Conservation (phyloP, 2,113 vertebrate species). For the Patagioenas fasciata region DNA sequence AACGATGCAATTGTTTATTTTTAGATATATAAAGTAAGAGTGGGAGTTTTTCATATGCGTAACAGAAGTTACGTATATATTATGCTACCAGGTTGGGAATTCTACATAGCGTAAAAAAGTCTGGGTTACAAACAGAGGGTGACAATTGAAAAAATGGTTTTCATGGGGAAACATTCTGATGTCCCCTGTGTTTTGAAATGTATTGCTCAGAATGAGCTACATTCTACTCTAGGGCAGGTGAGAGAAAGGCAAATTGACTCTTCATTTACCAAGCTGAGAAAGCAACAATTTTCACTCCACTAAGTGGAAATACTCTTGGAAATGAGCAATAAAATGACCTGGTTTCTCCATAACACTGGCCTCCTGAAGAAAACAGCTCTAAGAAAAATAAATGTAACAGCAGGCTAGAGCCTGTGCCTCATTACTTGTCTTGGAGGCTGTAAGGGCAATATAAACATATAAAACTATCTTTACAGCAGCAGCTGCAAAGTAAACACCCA, state of each 20-base stretch:
- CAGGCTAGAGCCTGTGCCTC: neutral
- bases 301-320: neutral
- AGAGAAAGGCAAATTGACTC: neutral
- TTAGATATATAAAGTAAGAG: neutral
- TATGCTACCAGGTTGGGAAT: slow-evolving; percentile 11
- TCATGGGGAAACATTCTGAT: neutral
- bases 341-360: neutral
- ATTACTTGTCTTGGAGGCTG: neutral
- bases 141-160: neutral
- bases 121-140: neutral
- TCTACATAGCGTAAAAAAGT: neutral
- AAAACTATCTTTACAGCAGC: slow-evolving; percentile 27
- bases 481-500: slow-evolving; percentile 2
- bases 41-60: neutral
- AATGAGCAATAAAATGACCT: neutral
- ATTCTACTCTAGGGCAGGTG: neutral
- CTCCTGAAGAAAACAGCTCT: slow-evolving; percentile 6
- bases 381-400: slow-evolving; percentile 24
- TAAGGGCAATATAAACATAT: slow-evolving; percentile 48
- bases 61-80: neutral
- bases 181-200: neutral
- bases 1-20: neutral
- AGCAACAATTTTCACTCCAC: neutral
- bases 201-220: neutral
- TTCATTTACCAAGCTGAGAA: neutral